A percentile compares a stretch with the other conserved stretches of the same genome.
These are phyloP conservation scores for Dendrocincla tyrannina DNA, from an alignment of 2,797 vertebrate genomes.

Conservation along the genomic window DNA sequence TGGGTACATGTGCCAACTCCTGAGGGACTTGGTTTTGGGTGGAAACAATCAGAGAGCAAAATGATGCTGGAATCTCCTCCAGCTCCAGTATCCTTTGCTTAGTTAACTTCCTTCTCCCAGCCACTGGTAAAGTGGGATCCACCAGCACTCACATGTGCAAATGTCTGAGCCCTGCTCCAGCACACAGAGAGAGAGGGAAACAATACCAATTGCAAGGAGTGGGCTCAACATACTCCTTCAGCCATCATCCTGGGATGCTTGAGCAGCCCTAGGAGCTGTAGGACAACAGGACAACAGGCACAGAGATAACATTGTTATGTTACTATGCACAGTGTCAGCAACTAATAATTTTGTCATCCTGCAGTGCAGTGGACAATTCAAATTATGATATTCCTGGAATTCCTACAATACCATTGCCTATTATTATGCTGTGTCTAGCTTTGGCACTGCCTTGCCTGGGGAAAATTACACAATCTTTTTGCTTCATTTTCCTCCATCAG, in stretches of 20 bases:
- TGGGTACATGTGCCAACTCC: accelerated
- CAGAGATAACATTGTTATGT: background rate
- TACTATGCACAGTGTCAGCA: background rate
- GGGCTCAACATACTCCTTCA: background rate
- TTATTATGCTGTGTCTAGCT: background rate
- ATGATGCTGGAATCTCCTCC: background rate
- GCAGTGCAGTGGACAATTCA: background rate
- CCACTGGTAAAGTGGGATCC: background rate
- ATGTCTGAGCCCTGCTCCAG: background rate
- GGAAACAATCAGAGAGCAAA: background rate
- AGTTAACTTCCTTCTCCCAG: background rate
- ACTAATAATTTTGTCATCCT: background rate
- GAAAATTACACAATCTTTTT: constrained; percentile 18
- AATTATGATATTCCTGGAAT: background rate
- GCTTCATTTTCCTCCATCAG: constrained; percentile 45
- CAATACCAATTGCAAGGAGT: background rate
- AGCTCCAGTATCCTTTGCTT: background rate
- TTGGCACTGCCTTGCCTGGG: background rate
- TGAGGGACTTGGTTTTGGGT: background rate
- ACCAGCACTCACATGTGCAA: background rate
- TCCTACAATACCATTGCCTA: background rate
- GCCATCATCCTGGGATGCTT: background rate
- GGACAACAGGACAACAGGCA: background rate
- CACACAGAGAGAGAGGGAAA: background rate
- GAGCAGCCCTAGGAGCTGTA: background rate